Conservation (phyloP, 2,888 invertebrate species). For the Blastobasis adustella region DNA sequence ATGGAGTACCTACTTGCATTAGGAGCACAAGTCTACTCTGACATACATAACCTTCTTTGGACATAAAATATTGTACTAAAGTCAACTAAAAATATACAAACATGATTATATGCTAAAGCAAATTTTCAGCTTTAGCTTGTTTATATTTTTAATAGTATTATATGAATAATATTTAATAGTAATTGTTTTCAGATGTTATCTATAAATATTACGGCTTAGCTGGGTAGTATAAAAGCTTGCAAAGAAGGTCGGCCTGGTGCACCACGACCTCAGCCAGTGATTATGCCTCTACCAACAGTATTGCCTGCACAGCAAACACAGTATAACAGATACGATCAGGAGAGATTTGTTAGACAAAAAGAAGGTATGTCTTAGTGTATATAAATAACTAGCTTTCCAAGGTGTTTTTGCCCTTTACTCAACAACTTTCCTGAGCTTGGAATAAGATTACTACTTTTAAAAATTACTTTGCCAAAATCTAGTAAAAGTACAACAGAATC, state of each 20-base stretch:
- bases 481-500: too few relatives aligned
- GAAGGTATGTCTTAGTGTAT: conserved; percentile 75
- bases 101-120: too few relatives aligned
- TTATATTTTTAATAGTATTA: not conserved
- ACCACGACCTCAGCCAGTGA: conserved; percentile 70
- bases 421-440: too few relatives aligned
- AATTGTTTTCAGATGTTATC: conserved; percentile 82
- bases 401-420: too few relatives aligned
- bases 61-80: too few relatives aligned
- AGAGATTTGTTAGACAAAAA: conserved; percentile 93
- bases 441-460: not conserved
- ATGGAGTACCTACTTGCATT: too few relatives aligned
- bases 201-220: conserved; percentile 93
- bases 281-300: conserved; percentile 78
- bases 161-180: conserved; percentile 1
- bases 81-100: too few relatives aligned
- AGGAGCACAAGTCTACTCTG: too few relatives aligned
- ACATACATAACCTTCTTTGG: too few relatives aligned
- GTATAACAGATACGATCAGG: conserved; percentile 99
- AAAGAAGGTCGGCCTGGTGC: conserved; percentile 86
- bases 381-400: not conserved
- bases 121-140: too few relatives aligned
- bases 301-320: conserved; percentile 83
- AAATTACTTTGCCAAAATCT: not conserved
- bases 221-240: conserved; percentile 92